Percentiles rank a stretch among this genome's conserved stretches.
Evolutionary conservation across 2,888 invertebrate species (phyloP).

Genomic region (Aleiodes leptofemur): DNA sequence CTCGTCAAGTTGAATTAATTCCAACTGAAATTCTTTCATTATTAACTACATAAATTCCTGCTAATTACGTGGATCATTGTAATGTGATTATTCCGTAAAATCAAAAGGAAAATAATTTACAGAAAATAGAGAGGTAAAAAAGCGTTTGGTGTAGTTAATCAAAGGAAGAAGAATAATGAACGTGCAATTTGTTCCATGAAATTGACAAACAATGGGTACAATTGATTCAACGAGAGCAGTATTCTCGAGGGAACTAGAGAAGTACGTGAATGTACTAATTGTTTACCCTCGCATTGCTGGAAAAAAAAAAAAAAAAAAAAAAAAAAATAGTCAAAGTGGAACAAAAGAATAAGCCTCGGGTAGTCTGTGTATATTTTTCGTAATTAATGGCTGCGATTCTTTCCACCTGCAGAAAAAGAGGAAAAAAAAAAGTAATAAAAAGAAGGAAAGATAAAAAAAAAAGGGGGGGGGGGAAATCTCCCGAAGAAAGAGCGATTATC

Average conservation of each 20-base stretch:
- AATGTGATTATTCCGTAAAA: not conserved
- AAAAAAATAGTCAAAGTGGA: not conserved
- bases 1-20: no score
- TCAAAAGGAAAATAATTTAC: conserved; percentile 1
- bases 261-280: conserved; percentile 10
- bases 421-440: no score
- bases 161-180: conserved; percentile 23
- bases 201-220: conserved; percentile 24
- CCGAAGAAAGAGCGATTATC: not conserved
- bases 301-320: not conserved
- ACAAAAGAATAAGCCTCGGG: not conserved
- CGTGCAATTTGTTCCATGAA: conserved; percentile 21
- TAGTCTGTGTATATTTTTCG: conserved; percentile 6
- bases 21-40: no score
- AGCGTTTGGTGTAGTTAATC: conserved; percentile 7
- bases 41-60: not conserved
- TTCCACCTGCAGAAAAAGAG: no score
- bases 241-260: conserved; percentile 7
- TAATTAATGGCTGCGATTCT: conserved; percentile 1
- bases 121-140: no score
- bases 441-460: no score
- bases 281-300: not conserved
- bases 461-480: not conserved
- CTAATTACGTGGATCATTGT: conserved; percentile 17
- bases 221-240: not conserved